Conservation (phyloP, 1,140 invertebrate species). For the Pseudomyrmex concolor region DNA sequence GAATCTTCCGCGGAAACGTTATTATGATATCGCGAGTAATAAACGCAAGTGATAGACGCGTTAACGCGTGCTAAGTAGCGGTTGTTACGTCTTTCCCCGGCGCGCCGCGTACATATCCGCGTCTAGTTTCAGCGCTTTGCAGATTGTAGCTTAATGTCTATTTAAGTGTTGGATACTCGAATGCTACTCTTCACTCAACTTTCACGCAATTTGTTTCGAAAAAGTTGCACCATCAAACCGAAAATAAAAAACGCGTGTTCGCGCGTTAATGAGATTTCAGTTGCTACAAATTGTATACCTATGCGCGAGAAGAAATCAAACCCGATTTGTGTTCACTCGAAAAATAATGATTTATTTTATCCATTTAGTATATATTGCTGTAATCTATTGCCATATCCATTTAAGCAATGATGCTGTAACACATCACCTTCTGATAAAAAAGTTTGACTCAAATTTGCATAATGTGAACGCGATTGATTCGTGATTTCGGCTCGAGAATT, state of each 20-base stretch:
- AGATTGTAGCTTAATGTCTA: conserved; percentile 44
- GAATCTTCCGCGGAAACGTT: conserved; percentile 21
- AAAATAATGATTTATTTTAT: not conserved
- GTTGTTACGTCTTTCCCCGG: conserved; percentile 31
- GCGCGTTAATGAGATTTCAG: not conserved
- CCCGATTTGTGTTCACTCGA: not conserved
- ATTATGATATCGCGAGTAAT: conserved; percentile 56
- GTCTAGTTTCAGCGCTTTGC: conserved; percentile 32
- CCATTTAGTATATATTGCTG: not conserved
- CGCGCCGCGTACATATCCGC: not conserved
- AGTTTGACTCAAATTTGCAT: no score
- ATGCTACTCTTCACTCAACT: conserved; percentile 3
- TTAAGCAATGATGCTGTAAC: conserved; percentile 51
- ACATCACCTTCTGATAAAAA: not conserved
- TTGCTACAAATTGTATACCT: not conserved
- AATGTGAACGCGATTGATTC: no score
- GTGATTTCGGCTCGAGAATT: no score
- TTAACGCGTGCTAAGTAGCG: conserved; percentile 58
- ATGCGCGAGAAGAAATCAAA: not conserved
- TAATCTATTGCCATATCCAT: not conserved
- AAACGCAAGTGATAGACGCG: conserved; percentile 55
- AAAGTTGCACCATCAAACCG: conserved; percentile 3
- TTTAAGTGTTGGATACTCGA: conserved; percentile 32
- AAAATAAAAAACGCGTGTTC: not conserved
- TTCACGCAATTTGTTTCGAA: conserved; percentile 1